Evolutionary conservation across 2,888 invertebrate species (phyloP), one percentile per base, ranked within the genome.

Genomic region (Graphium colonna): DNA sequence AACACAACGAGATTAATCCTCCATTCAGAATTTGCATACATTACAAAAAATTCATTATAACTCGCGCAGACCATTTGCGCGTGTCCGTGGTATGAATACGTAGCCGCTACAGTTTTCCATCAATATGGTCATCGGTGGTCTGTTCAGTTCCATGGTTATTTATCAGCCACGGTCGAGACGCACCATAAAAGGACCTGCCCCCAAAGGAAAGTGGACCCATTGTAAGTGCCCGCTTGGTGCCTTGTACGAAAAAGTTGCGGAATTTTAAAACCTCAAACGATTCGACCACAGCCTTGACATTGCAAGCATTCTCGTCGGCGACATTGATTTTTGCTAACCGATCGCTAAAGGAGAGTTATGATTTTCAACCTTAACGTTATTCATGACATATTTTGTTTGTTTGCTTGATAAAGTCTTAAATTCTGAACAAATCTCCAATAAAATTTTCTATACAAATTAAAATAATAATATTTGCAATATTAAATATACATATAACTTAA

Each of bases 181-280:
- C 49, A 58, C 52, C 60, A 55, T 73, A 77, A 60, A 74, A 64
- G 79, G 79, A 53, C 60, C 46, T 56, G 55, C 84, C 80, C 66
- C 58, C 64, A 79, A 86, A 79, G 86, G 88, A 82, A 83, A 79
- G 82, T 77, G 69, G 82, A 69, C 71, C 78, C 75, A 86, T 87
- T 87, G 86, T 87, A 60, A 55, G 63, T 62, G 64, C 49, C 58
- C 75, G 84, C 78, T 77, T 80, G 78, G 79, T 80, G 75, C 79
- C 81, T 79, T 74, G 73, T 64, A 72, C 73, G 79, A 82, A 80
- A 80, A 80, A 78, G 73, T 76, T 63, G 64, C 59, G 60, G 73
- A 71, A 73, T 78, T 71, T 43, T 73, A 69, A 74, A 59, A 57
- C 60, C 56, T 51, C 47, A 57, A 56, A 53, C 51, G 58, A 63